Conservation (phyloP, 2,113 vertebrate genomes). For the Morphnarchus princeps region DNA sequence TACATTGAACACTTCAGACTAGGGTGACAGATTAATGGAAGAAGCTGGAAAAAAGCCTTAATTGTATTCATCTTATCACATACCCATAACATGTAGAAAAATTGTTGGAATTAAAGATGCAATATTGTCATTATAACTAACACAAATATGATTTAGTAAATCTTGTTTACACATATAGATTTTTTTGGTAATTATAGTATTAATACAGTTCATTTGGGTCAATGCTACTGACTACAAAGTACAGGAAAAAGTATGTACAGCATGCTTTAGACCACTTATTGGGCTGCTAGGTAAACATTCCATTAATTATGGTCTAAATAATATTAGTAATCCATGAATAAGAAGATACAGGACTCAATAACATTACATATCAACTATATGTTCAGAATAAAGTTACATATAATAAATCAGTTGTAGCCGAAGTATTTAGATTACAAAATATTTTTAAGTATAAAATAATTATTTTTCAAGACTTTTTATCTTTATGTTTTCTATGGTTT, state of each 20-base stretch:
- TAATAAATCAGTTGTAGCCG: neutral
- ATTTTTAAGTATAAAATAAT: neutral
- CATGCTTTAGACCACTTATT: neutral
- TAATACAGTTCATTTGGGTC: neutral
- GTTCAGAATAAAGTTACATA: neutral
- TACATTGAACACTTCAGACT: neutral
- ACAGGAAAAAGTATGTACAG: neutral
- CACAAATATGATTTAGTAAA: neutral
- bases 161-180: neutral
- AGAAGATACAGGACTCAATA: neutral
- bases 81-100: fast-evolving
- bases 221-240: neutral
- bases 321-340: neutral
- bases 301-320: neutral
- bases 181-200: neutral
- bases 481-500: neutral
- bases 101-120: neutral
- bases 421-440: neutral
- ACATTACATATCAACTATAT: neutral
- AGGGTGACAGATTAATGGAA: neutral
- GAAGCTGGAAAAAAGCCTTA: neutral
- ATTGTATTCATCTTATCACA: fast-evolving
- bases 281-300: neutral
- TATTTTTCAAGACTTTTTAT: neutral
- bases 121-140: neutral